Evolutionary conservation across 2,888 invertebrate species (phyloP), one percentile per base, ranked within the genome.

Genomic region (Tetragonisca angustula): DNA sequence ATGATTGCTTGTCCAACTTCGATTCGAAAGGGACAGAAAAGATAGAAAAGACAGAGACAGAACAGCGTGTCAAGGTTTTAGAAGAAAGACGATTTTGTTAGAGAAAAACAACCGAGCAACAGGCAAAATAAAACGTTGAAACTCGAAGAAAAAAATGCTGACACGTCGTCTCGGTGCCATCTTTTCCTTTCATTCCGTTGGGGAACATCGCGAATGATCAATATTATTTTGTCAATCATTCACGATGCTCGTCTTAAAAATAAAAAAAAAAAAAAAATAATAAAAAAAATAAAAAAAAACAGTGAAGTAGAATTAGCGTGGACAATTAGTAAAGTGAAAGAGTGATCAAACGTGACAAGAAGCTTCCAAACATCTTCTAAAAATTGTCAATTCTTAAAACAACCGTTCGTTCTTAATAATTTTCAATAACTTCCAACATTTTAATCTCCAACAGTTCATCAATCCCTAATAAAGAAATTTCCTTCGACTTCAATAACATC

Each of bases 31-130:
- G 19, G 19, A 27, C 27, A 27, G 27, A 27, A 2, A 27, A 59
- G 59, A 50, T 36, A 43, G 70, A 70, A 70, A 70, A 70, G 76
- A 76, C n/a, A 68, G 76, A 76, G 76, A 68, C 56, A 68, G 76
- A 43, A 65, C 75, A 64, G 75, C 43, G 74, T 65, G 65, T 54
- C 65, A 75, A 54, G 64, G 49, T 36, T 56, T n/a, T n/a, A 32
- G 24, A 70, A 74, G 67, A 56, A 27, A 62, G 65, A 78, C n/a
- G 6, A 68, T 19, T 2, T 68, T 68, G 67, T 36, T 49, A 68
- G 67, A 52, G 15, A 54, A 32, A 54, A 24, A 70, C 17, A 24
- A 19, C 56, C 36, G 17, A 36, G n/a, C 4, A 32, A 69, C 27
- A 54, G 32, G 15, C 54, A 9, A 32, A 69, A n/a, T 32, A 54